Evolutionary conservation across 2,797 vertebrate genomes (phyloP), one percentile per base, ranked within the genome.

Genomic region (Uromys caudimaculatus): DNA sequence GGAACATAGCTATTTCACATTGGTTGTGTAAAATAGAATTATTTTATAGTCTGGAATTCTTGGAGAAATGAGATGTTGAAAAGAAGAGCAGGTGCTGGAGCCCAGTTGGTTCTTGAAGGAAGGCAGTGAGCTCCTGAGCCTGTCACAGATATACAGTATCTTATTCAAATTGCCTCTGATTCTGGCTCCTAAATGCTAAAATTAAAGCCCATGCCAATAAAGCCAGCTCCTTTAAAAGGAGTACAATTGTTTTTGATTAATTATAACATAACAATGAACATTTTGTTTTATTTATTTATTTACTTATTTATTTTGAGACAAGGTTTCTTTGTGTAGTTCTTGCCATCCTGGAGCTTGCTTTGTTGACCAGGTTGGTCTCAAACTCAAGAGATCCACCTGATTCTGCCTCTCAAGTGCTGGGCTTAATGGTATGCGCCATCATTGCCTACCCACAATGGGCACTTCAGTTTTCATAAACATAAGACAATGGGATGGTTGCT

Each of bases 391-490:
- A 47, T 76, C 41, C 13, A 13, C 75, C 13, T 47, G 27, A 12
- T 44, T 47, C 44, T 76, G 41, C 44, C 41, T 47, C 23, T 5
- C 41, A 76, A 47, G 27, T 76, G 41, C 24, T 76, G 24, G 75
- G 41, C 44, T 76, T 76, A 76, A 27, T 47, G 12, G 44, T 76
- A 23, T 76, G 41, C 16, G 27, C 75, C 75, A 76, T 13, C 41
- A 76, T 41, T 47, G 75, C 44, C 75, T 29, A 14, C 41, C 24
- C 75, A 47, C 41, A 76, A 16, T 76, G 41, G 75, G 13, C 24
- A 79, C 77, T 75, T 97, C 14, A 75, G 88, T 91, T 89, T 96
- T 89, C 78, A 93, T 79, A 89, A 95, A 95, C 38, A 89, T 78
- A 50, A 60, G 54, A 75, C 58, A 95, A 91, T 82, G 76, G 90